phyloP scores from a whole-genome alignment of 2,797 vertebrate species.

The Myripristis murdjan region DNA sequence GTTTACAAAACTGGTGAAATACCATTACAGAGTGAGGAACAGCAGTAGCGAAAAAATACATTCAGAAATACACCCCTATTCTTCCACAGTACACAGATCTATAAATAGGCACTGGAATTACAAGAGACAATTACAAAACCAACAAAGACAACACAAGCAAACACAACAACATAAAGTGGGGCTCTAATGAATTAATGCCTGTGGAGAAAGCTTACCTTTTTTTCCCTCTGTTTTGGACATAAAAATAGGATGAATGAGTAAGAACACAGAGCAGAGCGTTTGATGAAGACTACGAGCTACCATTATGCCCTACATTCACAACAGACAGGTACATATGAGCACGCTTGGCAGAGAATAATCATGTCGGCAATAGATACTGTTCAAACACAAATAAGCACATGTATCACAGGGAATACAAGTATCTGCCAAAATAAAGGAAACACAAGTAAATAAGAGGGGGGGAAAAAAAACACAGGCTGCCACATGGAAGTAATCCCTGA shows the following conservation, averaged over 20 bases:
- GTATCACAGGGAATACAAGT: not conserved
- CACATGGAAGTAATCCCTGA: not conserved
- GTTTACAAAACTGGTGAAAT: conserved; percentile 9
- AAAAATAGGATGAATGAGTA: conserved; percentile 56
- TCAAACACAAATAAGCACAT: conserved; percentile 1
- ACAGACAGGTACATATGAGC: conserved; percentile 34
- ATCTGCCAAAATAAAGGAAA: no score
- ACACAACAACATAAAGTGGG: conserved; percentile 19
- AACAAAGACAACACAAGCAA: conserved; percentile 6
- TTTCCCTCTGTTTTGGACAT: conserved; percentile 40
- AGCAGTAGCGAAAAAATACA: conserved; percentile 2
- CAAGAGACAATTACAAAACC: conserved; percentile 26
- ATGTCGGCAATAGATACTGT: not conserved
- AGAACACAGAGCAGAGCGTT: conserved; percentile 39
- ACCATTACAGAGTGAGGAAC: not conserved
- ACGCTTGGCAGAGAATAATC: conserved; percentile 16
- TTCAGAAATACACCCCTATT: conserved; percentile 26
- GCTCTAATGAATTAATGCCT: conserved; percentile 31
- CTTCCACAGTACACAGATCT: conserved; percentile 33
- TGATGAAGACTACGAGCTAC: conserved; percentile 43
- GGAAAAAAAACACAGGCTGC: not conserved
- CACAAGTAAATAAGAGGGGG: not conserved
- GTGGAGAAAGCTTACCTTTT: conserved; percentile 33
- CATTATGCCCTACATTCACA: conserved; percentile 45
- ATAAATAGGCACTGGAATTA: conserved; percentile 39